Evolutionary conservation across 2,888 invertebrate species (phyloP), one percentile per base, ranked within the genome.

Genomic region (Plebejus melissa): DNA sequence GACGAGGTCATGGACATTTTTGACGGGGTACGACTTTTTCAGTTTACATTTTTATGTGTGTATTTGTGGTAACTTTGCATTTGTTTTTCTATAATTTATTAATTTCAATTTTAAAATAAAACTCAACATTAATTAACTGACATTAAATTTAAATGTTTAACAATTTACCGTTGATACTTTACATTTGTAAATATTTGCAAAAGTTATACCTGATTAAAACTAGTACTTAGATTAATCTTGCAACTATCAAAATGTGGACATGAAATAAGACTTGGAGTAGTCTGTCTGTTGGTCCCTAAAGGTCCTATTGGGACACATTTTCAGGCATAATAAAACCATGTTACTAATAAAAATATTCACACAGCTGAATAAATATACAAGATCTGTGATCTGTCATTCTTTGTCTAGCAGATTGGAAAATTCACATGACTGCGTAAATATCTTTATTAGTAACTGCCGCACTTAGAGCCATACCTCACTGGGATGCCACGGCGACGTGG

Each of bases 1-100:
- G 97, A 97, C 96, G 97, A 98, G 96, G 97, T 97, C 94, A 97
- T 98, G 97, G 97, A 97, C 95, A 97, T 97, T 95, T 98, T 98
- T 95, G 97, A 98, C 90, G 97, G 97, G 97, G 98, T 98, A 97
- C 96, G 97, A 95, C 89, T 86, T 85, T 91, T 94, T 94, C 91
- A 87, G 86, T 86, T 84, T 87, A 85, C 86, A 83, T 79, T 80
- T 77, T 77, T 82, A 80, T 85, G 82, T 88, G 88, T 91, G 87
- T 90, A 84, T 83, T 83, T 88, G 84, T 88, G 81, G 81, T 87
- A 87, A 88, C 84, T 74, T 74, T 74, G 54, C 41, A 75, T 72
- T 36, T 54, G 74, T 76, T 69, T 74, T 72, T 75, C 74, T 75
- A 74, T 28, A 58, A 76, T 36, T 50, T 60, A 50, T 36, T 76